Percentiles rank a stretch among this genome's conserved stretches.
These are phyloP conservation scores for Protaetia brevitarsis DNA, from an alignment of 1,140 invertebrate genomes.

Conservation along the genomic window DNA sequence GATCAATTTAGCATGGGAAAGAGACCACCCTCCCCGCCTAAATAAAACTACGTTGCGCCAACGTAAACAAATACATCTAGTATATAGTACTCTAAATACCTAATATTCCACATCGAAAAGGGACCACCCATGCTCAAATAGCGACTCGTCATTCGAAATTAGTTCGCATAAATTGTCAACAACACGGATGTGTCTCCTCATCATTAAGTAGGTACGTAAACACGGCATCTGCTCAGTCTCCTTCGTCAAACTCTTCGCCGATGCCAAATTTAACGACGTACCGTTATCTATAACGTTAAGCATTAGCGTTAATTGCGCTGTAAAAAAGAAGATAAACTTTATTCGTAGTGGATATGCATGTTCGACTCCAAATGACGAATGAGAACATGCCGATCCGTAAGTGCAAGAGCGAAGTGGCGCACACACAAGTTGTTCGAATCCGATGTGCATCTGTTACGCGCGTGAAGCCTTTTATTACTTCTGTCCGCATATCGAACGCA, in stretches of 20 bases:
- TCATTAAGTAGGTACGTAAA: constrained; percentile 4
- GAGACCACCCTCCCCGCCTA: too few species aligned
- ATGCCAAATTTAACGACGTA: constrained; percentile 13
- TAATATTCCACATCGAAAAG: neutral
- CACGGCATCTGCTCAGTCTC: constrained; percentile 8
- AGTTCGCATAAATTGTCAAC: constrained; percentile 16
- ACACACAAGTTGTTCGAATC: too few species aligned
- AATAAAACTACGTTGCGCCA: too few species aligned
- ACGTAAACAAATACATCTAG: constrained; percentile 4
- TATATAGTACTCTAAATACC: neutral
- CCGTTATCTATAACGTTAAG: constrained; percentile 16
- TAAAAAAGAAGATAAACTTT: neutral
- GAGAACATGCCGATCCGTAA: neutral
- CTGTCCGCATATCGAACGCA: too few species aligned
- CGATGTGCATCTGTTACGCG: too few species aligned
- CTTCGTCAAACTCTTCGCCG: neutral
- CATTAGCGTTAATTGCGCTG: constrained; percentile 15
- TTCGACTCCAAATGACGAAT: neutral
- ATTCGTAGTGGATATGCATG: neutral
- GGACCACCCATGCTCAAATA: neutral
- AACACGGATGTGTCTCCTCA: neutral
- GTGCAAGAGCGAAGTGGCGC: too few species aligned
- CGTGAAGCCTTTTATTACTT: too few species aligned
- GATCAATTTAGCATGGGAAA: too few species aligned
- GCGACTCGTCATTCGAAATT: constrained; percentile 6